phyloP scores from a whole-genome alignment of 2,797 vertebrate species.

The Liparis tanakae region DNA sequence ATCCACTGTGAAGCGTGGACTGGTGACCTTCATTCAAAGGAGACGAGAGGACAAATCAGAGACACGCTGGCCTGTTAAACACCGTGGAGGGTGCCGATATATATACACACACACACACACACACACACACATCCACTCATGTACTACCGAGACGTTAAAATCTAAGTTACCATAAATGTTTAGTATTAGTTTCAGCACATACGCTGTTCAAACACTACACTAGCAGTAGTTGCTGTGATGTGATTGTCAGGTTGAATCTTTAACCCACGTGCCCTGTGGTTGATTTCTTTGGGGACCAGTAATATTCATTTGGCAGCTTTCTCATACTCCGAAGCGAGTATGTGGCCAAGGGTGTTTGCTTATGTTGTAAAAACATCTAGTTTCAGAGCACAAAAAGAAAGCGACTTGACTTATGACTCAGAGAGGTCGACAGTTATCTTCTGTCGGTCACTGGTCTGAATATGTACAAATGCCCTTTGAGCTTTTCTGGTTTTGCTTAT shows the following conservation, averaged over 20 bases:
- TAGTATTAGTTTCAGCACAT: conserved; percentile 2
- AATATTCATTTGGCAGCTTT: conserved; percentile 62
- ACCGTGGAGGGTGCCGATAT: conserved; percentile 28
- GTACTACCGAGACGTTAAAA: conserved; percentile 14
- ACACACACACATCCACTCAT: conserved; percentile 20
- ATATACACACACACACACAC: conserved; percentile 12
- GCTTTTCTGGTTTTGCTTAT: conserved; percentile 38
- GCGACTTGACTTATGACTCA: conserved; percentile 21
- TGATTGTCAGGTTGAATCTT: conserved; percentile 44
- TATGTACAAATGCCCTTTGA: conserved; percentile 38
- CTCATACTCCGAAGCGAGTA: conserved; percentile 52
- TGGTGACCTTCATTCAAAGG: conserved; percentile 56
- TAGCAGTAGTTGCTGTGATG: background rate
- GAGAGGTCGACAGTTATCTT: conserved; percentile 24
- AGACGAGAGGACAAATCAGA: conserved; percentile 49
- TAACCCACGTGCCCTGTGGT: conserved; percentile 54
- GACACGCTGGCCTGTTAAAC: conserved; percentile 44
- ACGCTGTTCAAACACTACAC: conserved; percentile 18
- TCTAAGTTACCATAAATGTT: conserved; percentile 19
- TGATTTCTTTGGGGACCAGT: conserved; percentile 65
- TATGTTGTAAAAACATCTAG: conserved; percentile 32
- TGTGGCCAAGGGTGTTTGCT: conserved; percentile 48
- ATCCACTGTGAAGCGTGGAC: conserved; percentile 48
- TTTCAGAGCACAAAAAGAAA: conserved; percentile 37
- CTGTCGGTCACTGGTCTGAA: conserved; percentile 27